Conservation (phyloP, 2,113 vertebrate genomes). For the Laterallus jamaicensis region DNA sequence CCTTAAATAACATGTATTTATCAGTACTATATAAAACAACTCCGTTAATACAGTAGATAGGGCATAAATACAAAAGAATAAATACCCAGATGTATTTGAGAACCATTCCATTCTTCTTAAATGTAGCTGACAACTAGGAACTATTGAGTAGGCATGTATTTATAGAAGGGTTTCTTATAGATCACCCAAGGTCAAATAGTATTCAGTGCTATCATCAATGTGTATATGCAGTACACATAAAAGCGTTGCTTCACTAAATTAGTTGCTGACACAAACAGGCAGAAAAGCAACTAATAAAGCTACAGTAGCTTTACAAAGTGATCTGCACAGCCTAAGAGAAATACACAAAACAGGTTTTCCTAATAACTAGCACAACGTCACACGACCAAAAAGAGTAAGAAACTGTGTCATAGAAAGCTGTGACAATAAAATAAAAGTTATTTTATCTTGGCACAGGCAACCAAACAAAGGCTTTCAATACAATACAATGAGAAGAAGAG, state of each 20-base stretch:
- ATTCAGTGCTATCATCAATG: not conserved
- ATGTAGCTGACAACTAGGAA: not conserved
- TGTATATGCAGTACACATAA: not conserved
- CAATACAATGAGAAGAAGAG: not conserved
- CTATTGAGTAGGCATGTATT: constrained; percentile 10
- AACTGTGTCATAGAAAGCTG: not conserved
- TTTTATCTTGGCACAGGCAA: not conserved
- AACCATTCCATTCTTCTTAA: not conserved
- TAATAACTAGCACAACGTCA: not conserved
- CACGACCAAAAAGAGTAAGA: not conserved
- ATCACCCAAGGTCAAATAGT: constrained; percentile 40
- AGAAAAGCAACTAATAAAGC: not conserved
- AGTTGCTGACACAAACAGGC: not conserved
- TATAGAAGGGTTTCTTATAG: constrained; percentile 47
- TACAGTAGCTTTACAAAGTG: not conserved
- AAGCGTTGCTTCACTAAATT: constrained; percentile 29
- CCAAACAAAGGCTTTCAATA: not conserved
- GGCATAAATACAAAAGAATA: not conserved
- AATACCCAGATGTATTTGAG: not conserved
- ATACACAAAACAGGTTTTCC: not conserved
- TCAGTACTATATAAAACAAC: not conserved
- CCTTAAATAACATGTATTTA: not conserved
- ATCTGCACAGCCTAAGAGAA: not conserved
- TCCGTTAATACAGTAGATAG: not conserved
- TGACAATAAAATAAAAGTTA: not conserved